Base-by-base conservation (phyloP, 2,888 invertebrate species). In the Poecilobothrus nobilitatus region DNA sequence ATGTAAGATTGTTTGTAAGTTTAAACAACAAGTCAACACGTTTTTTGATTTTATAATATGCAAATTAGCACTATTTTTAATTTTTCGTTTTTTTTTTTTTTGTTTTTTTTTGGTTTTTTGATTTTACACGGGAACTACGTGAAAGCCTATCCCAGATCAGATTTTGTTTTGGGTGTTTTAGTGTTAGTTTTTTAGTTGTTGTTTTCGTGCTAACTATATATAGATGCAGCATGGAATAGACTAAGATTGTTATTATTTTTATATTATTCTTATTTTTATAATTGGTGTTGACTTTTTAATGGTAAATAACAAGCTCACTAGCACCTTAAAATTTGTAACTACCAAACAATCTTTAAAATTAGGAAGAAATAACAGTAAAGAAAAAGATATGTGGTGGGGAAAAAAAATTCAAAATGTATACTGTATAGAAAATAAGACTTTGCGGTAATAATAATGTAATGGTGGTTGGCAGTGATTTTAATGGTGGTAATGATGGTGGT, bases 101-200 rank as follows among this genome's bases (percentile, higher is more conserved):
- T 3, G 9, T 41, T 41, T 41, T 9, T 41, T 37, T 37, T 37
- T 37, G 7, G 6, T 37, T 37, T 37, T 41, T 8, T 41, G 2
- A 41, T 53, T 53, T 53, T 53, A 53, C 53, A 53, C 53, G 53
- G 53, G 53, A 53, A 53, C 53, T 53, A 53, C 53, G 53, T 53
- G 53, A 53, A 53, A 53, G 53, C 53, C 53, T 53, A 53, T 53
- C 53, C 53, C 53, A 53, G 27, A 27, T 53, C n/a, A 53, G 53
- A n/a, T 53, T 53, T 41, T 53, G 12, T 18, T 53, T 53, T 53
- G 18, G 12, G 37, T 18, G 12, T 53, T 53, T 37, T 37, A 37
- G 27, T 41, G 15, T 41, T 53, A 4, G 53, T 18, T 53, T 18
- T 53, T 53, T n/a, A 18, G 9, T 53, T 53, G n/a, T 53, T 18